These are phyloP conservation scores for Diadema setosum DNA, from an alignment of 35 echinoderm and acorn worm species.

Conservation along the genomic window DNA sequence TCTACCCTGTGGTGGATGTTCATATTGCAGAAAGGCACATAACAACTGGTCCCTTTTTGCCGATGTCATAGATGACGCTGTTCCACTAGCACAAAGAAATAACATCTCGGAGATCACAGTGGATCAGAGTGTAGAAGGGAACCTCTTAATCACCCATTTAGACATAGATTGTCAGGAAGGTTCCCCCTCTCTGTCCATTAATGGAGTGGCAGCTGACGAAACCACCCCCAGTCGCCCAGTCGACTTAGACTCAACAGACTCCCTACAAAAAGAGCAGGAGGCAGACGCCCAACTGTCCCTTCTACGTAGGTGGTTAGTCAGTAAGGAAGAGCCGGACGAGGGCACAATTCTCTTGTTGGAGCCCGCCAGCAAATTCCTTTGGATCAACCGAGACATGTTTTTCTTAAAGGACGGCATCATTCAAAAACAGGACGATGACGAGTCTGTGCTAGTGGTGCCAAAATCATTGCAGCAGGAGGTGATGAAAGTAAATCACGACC, in stretches of 20 bases:
- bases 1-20: slow-evolving; percentile 50
- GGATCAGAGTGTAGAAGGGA: not conserved
- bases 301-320: not conserved
- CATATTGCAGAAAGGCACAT: slow-evolving; percentile 31
- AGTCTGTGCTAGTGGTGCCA: not conserved
- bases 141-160: too few species aligned
- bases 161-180: too few species aligned
- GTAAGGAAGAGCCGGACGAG: not conserved
- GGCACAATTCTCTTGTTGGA: not conserved
- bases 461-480: not conserved
- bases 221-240: not conserved
- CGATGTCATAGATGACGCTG: slow-evolving; percentile 43
- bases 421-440: not conserved
- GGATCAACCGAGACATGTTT: not conserved
- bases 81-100: not conserved
- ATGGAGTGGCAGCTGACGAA: too few species aligned
- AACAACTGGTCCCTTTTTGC: slow-evolving; percentile 30
- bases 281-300: not conserved
- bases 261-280: not conserved
- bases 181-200: too few species aligned
- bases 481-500: slow-evolving; percentile 31
- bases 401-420: not conserved
- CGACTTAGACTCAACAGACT: not conserved
- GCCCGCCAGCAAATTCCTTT: not conserved
- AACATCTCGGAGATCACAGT: not conserved